Percentiles rank a stretch among this genome's conserved stretches.
These are phyloP conservation scores for Eledone cirrhosa DNA, from an alignment of 2,888 invertebrate species.

Conservation along the genomic window DNA sequence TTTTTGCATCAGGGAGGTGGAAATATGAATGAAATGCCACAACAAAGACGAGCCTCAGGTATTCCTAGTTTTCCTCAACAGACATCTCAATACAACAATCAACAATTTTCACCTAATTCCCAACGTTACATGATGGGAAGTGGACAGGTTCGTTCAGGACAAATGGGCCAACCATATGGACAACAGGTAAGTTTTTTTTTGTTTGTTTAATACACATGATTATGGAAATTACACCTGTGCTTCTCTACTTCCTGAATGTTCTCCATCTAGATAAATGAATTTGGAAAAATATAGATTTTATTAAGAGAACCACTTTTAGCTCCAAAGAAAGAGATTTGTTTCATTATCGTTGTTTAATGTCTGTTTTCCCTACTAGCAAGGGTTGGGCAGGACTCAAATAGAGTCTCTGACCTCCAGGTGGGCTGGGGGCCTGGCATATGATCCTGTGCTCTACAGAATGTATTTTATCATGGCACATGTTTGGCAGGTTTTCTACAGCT, in stretches of 20 bases:
- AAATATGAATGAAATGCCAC: conserved; percentile 37
- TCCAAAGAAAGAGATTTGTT: no score
- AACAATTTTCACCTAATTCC: conserved; percentile 39
- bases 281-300: no score
- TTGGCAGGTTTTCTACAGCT: no score
- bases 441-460: no score
- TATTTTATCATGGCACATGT: no score
- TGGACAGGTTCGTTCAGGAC: conserved; percentile 29
- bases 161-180: conserved; percentile 38
- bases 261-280: no score
- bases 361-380: no score
- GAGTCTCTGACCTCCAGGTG: no score
- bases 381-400: no score
- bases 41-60: conserved; percentile 36
- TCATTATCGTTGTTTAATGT: no score
- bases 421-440: no score
- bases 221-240: neutral
- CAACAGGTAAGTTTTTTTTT: conserved; percentile 33
- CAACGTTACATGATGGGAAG: conserved; percentile 35
- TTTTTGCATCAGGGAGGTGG: conserved; percentile 28
- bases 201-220: neutral
- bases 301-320: no score
- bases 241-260: neutral
- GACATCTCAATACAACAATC: conserved; percentile 33
- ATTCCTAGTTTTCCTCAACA: conserved; percentile 36